These are phyloP conservation scores for Chinchilla lanigera DNA, from an alignment of 2,113 vertebrate genomes.

Conservation along the genomic window DNA sequence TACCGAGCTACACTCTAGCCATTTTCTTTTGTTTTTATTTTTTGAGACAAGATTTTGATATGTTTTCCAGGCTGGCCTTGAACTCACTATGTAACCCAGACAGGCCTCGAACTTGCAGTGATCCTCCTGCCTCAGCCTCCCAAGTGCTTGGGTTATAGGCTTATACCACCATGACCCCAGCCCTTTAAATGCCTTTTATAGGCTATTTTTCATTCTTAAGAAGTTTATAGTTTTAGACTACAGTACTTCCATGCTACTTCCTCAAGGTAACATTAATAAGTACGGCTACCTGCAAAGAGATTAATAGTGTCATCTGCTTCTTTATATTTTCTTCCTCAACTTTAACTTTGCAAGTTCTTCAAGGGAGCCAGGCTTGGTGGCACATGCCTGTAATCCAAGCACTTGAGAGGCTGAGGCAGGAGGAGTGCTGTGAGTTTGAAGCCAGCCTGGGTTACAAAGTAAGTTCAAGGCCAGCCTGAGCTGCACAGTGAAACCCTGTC, in stretches of 20 bases:
- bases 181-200: background rate
- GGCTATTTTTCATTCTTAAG: background rate
- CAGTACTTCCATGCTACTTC: background rate
- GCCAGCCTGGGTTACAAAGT: background rate
- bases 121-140: background rate
- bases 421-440: background rate
- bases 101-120: background rate
- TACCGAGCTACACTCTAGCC: background rate
- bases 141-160: background rate
- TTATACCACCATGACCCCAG: too few relatives aligned
- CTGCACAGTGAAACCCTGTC: background rate
- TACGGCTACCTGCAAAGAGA: slow-evolving; percentile 18
- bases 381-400: too few relatives aligned
- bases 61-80: background rate
- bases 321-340: slow-evolving; percentile 61
- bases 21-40: background rate
- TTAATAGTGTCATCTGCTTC: slow-evolving; percentile 73
- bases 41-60: background rate
- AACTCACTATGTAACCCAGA: background rate
- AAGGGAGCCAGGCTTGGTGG: background rate
- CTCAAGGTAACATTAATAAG: background rate
- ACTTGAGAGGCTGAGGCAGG: too few relatives aligned
- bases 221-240: background rate
- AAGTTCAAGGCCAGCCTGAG: background rate
- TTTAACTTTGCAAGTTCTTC: slow-evolving; percentile 37